Conservation (phyloP, 1,140 invertebrate genomes). For the Formica selysi region DNA sequence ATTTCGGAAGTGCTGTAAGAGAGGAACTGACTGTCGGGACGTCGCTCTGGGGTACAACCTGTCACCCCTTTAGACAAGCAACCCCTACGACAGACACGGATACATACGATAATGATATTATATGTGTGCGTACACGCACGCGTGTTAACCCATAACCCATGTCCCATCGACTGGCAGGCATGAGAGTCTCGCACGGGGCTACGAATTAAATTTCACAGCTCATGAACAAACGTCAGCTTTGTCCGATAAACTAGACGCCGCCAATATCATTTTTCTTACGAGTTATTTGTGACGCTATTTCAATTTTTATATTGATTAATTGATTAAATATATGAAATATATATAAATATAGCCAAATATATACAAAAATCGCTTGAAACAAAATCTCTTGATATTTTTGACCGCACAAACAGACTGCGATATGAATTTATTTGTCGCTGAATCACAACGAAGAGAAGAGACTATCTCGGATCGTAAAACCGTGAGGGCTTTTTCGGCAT, state of each 20-base stretch:
- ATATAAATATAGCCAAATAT: neutral
- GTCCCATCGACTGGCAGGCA: conserved; percentile 62
- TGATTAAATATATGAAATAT: neutral
- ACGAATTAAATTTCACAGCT: conserved; percentile 83
- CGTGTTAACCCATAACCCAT: conserved; percentile 58
- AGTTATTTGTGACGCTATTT: neutral
- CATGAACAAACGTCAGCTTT: conserved; percentile 76
- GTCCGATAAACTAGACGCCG: conserved; percentile 73
- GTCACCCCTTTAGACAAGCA: conserved; percentile 63
- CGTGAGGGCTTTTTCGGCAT: conserved; percentile 69
- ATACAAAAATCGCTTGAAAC: neutral
- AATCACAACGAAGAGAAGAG: conserved; percentile 10
- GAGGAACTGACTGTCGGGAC: conserved; percentile 73
- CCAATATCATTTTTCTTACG: conserved; percentile 65
- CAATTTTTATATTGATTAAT: conserved; percentile 29
- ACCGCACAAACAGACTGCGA: neutral
- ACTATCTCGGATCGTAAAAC: conserved; percentile 17
- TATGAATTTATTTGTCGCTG: conserved; percentile 8
- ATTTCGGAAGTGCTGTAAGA: conserved; percentile 82
- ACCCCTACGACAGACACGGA: conserved; percentile 71
- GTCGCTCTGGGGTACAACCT: conserved; percentile 63
- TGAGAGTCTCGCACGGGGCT: conserved; percentile 66
- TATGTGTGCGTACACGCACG: conserved; percentile 53
- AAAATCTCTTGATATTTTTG: neutral
- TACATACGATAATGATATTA: conserved; percentile 46